Conservation (phyloP, 2,888 invertebrate species). For the Sarcophaga variegata region DNA sequence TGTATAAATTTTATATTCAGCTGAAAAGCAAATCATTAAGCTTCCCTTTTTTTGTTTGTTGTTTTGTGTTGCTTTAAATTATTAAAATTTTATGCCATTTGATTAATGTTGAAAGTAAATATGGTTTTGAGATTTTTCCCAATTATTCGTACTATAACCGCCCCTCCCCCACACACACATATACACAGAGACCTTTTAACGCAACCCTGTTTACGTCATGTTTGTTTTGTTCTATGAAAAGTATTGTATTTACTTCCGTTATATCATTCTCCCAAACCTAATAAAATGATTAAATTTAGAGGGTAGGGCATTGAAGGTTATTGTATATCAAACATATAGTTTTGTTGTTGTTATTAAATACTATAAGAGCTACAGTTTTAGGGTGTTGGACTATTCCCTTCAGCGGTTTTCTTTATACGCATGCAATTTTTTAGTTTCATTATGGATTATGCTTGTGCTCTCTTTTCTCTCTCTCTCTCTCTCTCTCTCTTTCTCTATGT, state of each 20-base stretch:
- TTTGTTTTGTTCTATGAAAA: slow-evolving; percentile 14
- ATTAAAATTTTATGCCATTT: no score
- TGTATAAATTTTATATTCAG: no score
- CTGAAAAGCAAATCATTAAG: no score
- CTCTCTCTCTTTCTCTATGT: not conserved
- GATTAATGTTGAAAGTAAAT: no score
- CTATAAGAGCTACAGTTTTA: slow-evolving; percentile 2
- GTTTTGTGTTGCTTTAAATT: not conserved
- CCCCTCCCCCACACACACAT: not conserved
- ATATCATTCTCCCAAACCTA: slow-evolving; percentile 5
- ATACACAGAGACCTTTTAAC: not conserved
- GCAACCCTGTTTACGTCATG: slow-evolving; percentile 31
- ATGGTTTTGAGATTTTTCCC: not conserved
- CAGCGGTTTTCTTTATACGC: not conserved
- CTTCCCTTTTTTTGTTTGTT: not conserved
- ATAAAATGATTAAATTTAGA: not conserved
- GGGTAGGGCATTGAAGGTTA: not conserved
- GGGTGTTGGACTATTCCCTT: not conserved
- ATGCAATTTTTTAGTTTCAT: no score
- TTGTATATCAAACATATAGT: not conserved
- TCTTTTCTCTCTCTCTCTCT: not conserved
- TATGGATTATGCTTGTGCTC: not conserved
- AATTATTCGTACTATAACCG: not conserved
- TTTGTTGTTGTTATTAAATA: not conserved
- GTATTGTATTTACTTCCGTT: slow-evolving; percentile 49